Conservation (phyloP, 1,140 invertebrate species). For the Akabosia matsudoensis region DNA sequence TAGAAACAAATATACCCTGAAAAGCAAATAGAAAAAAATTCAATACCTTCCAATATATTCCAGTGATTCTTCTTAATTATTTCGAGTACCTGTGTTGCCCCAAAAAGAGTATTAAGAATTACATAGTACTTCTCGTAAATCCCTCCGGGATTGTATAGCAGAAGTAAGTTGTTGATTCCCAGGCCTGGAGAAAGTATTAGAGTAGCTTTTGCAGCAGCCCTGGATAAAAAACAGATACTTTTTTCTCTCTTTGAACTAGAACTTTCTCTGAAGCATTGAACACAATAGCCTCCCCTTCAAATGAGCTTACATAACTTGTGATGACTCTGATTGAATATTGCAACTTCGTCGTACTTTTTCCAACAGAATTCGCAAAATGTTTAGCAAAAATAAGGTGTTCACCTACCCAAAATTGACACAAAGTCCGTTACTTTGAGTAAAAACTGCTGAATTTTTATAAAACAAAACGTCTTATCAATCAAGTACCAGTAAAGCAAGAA, state of each 20-base stretch:
- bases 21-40: no score
- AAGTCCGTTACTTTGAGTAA: no score
- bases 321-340: conserved; percentile 50
- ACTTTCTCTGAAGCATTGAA: no score
- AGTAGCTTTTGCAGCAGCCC: conserved; percentile 56
- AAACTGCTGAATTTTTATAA: no score
- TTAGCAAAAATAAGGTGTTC: conserved; percentile 56
- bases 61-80: no score
- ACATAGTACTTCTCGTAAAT: conserved; percentile 53
- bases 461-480: no score
- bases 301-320: conserved; percentile 51
- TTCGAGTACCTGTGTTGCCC: conserved; percentile 58
- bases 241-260: no score
- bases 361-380: conserved; percentile 56
- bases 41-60: no score
- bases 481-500: not conserved
- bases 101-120: conserved; percentile 55
- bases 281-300: not conserved
- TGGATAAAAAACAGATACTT: not conserved
- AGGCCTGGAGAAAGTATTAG: conserved; percentile 59
- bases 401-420: conserved; percentile 50
- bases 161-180: conserved; percentile 58
- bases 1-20: conserved; percentile 57
- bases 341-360: conserved; percentile 54
- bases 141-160: conserved; percentile 56